Evolutionary conservation across 2,113 vertebrate species (phyloP), one percentile per base, ranked within the genome.

Genomic region (Platichthys flesus): DNA sequence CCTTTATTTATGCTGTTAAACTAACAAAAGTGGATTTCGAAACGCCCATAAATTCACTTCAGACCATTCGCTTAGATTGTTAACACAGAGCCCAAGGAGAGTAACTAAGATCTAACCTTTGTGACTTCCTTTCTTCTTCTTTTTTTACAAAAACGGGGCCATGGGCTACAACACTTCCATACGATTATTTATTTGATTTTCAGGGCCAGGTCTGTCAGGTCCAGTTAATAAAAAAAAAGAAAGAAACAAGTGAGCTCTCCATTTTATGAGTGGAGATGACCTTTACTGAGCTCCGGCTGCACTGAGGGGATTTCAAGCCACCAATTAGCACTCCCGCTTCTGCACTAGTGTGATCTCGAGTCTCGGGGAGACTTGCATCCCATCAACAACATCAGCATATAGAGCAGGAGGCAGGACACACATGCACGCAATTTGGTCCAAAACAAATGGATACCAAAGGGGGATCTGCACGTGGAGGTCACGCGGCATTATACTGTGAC

Each of bases 231-330:
- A 85, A 89, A 74, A 74, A 67, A 79, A 84, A 76, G 64, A 78
- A 65, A 58, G 74, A 74, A 80, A 86, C 71, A 88, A 90, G 80
- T 79, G 75, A 86, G 84, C 76, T 85, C 83, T 88, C 71, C 60
- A 87, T 90, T 89, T 87, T 86, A 83, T 85, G 76, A 90, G 84
- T 67, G 64, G 55, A 67, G 70, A 62, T 92, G 92, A 93, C 91
- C 91, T 93, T 94, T 91, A 83, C 70, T 76, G 74, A 68, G 82
- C 79, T 81, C 67, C 20, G 76, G 80, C 66, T 71, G 65, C 76
- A 73, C 82, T 80, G 86, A 77, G 78, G 83, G 83, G 88, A 89
- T 89, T 88, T 92, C 82, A 81, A 86, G 81, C 83, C 71, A 87
- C 90, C 89, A 93, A 92, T 93, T 92, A 91, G 85, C 70, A 65